Base-by-base conservation (phyloP, 1,140 invertebrate species). In the Drosophila ananassae region DNA sequence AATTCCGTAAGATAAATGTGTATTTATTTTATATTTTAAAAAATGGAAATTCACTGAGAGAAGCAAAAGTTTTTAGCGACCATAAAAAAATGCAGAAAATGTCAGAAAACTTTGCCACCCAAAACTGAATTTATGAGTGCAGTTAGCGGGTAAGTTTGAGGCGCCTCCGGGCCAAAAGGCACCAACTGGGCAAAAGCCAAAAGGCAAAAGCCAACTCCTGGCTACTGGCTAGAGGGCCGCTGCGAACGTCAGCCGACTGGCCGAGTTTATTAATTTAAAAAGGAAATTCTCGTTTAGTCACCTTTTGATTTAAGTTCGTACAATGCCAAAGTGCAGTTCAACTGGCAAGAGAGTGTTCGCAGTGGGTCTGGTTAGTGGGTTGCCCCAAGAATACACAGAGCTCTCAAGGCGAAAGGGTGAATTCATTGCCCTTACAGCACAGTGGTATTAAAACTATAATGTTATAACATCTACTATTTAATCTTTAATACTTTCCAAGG, bases 261-360 rank as follows among this genome's bases (percentile, higher is more conserved):
- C 50, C 72, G 77, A 79, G 80, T 84, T 90, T 90, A 90, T 90
- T 90, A 90, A 90, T 89, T 84, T 84, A 81, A 90, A 90, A 89
- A 89, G 89, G 83, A 90, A 90, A 90, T 90, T 90, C 79, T 78
- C 82, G 80, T 90, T 90, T 90, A 90, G 79, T 90, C 82, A 90
- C 89, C 87, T 90, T 90, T 90, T 89, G 85, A 89, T 89, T 90
- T 90, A 89, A 83, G 77, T 67, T 60, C 58, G 30, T 37, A 66
- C 50, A 68, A 53, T 63, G 68, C 50, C 55, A 56, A 57, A 69
- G 46, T 66, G 81, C 47, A 55, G 56, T 34, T 61, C 25, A 24
- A 21, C 50, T 46, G 13, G 46, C 34, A 39, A 67, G 47, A 48
- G 52, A 24, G 34, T 13, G 50, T 3, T 41, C 2, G 10, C n/a